Evolutionary conservation across 2,113 vertebrate genomes (phyloP), one percentile per base, ranked within the genome.

Genomic region (Murina feae): DNA sequence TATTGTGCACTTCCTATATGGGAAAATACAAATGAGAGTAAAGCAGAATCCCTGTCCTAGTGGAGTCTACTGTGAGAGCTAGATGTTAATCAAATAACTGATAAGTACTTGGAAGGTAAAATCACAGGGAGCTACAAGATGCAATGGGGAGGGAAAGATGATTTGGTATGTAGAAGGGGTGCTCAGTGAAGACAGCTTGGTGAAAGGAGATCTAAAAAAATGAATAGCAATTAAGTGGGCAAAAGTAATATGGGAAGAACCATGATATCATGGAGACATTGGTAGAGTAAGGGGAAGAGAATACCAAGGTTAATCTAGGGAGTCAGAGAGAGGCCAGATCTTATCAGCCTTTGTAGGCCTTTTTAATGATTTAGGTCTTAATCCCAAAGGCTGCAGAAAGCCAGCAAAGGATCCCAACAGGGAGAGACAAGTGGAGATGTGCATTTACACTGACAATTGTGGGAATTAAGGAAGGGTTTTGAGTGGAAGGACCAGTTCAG

Each of bases 361-460:
- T 85, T 96, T 94, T 81, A 92, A 47, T 71, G 72, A 90, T 37
- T 69, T 44, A 20, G 9, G 23, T 90, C 84, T 90, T 85, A 91
- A 92, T 93, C 60, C 53, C 39, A 51, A 74, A 30, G 74, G 23
- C 53, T 85, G 16, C 8, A 2, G 42, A 35, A 92, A 81, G 28
- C 23, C 35, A 39, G 74, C 76, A 58, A 82, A 82, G 18, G 13
- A 91, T 84, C 86, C 74, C 58, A 80, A 30, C 4, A 91, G 7
- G 49, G 80, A 86, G 79, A 82, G 53, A 74, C 37, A 66, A 60
- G 30, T n/a, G 53, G 53, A 95, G 69, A 79, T 58, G n/a, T 37
- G 14, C 71, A 51, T 84, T 84, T 60, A 72, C 87, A 83, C 32
- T 68, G 53, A 86, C 30, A 82, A 42, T 18, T 47, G 60, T 89